phyloP scores from a whole-genome alignment of 2,113 vertebrate genomes.

The Terrapene triunguis region DNA sequence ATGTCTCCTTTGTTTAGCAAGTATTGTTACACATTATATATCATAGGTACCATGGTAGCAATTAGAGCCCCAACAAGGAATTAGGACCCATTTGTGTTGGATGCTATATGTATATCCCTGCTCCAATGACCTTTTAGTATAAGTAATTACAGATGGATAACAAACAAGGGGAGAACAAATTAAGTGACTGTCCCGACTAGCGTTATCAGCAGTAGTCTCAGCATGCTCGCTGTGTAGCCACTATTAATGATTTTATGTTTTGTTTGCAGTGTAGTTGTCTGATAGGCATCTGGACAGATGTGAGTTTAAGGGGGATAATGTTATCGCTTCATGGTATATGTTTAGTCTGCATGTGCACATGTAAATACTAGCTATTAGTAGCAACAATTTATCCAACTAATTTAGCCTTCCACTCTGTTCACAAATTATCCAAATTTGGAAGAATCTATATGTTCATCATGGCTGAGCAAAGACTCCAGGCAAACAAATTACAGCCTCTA shows the following conservation, averaged over 20 bases:
- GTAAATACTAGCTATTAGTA: neutral
- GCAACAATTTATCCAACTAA: neutral
- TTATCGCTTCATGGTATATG: neutral
- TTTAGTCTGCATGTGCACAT: neutral
- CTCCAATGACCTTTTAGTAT: neutral
- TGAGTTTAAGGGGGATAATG: no score
- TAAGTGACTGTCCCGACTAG: neutral
- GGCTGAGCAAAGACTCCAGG: neutral
- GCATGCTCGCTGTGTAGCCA: neutral
- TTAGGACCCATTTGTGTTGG: no score
- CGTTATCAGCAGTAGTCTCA: neutral
- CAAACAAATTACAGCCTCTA: neutral
- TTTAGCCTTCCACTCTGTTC: neutral
- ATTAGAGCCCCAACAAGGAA: no score
- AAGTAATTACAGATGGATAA: neutral
- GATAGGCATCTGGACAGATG: neutral
- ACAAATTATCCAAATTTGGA: neutral
- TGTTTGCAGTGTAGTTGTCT: neutral
- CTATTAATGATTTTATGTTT: neutral
- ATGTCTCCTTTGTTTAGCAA: neutral
- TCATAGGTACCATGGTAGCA: no score
- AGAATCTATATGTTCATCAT: neutral
- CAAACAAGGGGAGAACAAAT: neutral
- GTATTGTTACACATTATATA: neutral
- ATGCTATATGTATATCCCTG: fast-evolving